A percentile compares a stretch with the other conserved stretches of the same genome.
phyloP scores from a whole-genome alignment of 2,888 invertebrate species.

The Monopis laevigella region DNA sequence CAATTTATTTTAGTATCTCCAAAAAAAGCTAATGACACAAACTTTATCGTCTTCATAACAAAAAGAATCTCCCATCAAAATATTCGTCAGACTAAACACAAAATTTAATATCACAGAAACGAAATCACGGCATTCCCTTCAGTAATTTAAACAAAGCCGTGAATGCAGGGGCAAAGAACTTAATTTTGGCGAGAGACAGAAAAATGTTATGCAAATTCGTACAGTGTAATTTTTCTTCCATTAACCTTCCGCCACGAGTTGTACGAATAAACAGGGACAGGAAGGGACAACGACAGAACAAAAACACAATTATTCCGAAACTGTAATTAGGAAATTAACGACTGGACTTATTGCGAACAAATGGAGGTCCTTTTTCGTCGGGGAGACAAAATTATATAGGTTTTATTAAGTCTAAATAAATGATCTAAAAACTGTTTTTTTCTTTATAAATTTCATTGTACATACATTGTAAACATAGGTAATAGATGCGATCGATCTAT shows the following conservation, averaged over 20 bases:
- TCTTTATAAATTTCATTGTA: no score
- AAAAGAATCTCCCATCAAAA: no score
- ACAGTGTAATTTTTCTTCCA: slow-evolving; percentile 63
- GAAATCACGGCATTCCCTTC: slow-evolving; percentile 48
- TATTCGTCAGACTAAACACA: slow-evolving; percentile 19
- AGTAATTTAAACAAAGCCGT: slow-evolving; percentile 58
- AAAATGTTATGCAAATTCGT: slow-evolving; percentile 66
- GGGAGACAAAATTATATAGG: no score
- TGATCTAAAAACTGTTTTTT: no score
- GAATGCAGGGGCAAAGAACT: slow-evolving; percentile 46
- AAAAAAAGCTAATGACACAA: no score
- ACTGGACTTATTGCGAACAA: slow-evolving; percentile 49
- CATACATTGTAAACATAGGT: no score
- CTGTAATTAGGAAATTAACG: slow-evolving; percentile 65
- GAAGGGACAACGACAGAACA: slow-evolving; percentile 41
- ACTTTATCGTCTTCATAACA: no score
- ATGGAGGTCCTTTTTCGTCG: no score
- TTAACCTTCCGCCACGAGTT: slow-evolving; percentile 51
- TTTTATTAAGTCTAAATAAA: no score
- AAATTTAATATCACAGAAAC: slow-evolving; percentile 33
- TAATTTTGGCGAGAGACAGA: slow-evolving; percentile 52
- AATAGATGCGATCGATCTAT: no score
- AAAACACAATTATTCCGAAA: slow-evolving; percentile 57
- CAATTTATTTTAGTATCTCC: no score
- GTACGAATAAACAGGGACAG: slow-evolving; percentile 25